Base-by-base conservation (phyloP, 2,113 vertebrate species). In the Myrmecophaga tridactyla region DNA sequence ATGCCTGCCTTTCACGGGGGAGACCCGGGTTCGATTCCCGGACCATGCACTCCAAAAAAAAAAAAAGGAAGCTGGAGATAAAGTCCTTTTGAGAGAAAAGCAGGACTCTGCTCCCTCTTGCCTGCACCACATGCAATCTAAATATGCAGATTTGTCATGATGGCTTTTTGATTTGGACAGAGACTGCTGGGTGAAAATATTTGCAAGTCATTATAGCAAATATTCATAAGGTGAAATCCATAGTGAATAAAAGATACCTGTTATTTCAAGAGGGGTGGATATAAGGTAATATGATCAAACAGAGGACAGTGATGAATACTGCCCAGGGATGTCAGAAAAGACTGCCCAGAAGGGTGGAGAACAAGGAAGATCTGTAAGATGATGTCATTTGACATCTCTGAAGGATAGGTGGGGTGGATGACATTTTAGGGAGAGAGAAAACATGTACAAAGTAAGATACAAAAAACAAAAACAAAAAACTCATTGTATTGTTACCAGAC, bases 161-260 rank as follows among this genome's bases (percentile, higher is more conserved):
- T 86, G 39, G 73, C 11, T 56, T 92, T 92, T 62, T 95, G 41
- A 76, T 43, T 84, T 93, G 36, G 80, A 51, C 46, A 75, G 46
- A 87, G 41, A 73, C 10, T 75, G 4, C 36, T 83, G 84, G 21
- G 70, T 62, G 46, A 72, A 76, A 78, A 51, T 3, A 41, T 84
- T 87, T 76, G 34, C 25, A 94, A 56, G 21, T 87, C 36, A 58
- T 46, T 73, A 58, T 7, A 84, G 39, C 7, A 63, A 96, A 25
- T 67, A 13, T 90, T 46, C n/a, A 13, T 48, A 56, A 48, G 10
- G 11, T 17, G 36, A 80, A 27, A 81, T 12, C 2, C 65, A 70
- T 18, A 56, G 46, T 73, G 85, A 77, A 63, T 11, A 77, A 70
- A 15, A 20, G n/a, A 58, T 36, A 36, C 6, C 36, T 53, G 10